phyloP scores from a whole-genome alignment of 2,888 invertebrate species.

The Malthinus flaveolus region DNA sequence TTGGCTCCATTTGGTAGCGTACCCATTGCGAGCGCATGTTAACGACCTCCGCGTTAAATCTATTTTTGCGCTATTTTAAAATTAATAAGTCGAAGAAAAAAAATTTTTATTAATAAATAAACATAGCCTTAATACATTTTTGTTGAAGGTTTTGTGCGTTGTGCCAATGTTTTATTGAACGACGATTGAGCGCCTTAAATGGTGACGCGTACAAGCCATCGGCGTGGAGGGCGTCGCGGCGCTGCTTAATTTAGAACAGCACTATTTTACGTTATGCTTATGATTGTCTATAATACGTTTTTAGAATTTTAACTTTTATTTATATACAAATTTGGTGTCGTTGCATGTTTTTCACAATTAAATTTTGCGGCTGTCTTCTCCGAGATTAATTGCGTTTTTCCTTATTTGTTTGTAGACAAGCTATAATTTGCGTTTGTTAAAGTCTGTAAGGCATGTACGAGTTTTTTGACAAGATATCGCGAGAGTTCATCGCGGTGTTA shows the following conservation, averaged over 20 bases:
- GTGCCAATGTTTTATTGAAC: conserved; percentile 10
- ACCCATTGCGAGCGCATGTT: background rate
- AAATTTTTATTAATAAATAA: conserved; percentile 13
- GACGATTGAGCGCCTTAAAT: conserved; percentile 38
- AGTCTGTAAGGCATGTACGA: background rate
- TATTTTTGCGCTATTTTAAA: conserved; percentile 4
- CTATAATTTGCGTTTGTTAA: conserved; percentile 9
- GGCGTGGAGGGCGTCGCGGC: conserved; percentile 34
- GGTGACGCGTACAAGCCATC: conserved; percentile 36
- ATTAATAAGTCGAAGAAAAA: background rate
- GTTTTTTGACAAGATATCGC: background rate
- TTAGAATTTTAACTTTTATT: conserved; percentile 13
- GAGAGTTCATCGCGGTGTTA: no score
- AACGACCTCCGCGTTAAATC: conserved; percentile 11
- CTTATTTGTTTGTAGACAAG: conserved; percentile 6
- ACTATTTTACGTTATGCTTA: conserved; percentile 12
- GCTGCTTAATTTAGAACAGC: conserved; percentile 41
- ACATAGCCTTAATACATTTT: conserved; percentile 16
- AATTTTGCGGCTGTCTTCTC: conserved; percentile 6
- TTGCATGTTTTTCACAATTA: no score
- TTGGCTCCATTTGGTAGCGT: no score
- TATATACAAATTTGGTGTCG: conserved; percentile 10
- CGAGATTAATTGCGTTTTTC: conserved; percentile 17
- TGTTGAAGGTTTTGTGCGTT: conserved; percentile 2
- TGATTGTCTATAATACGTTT: conserved; percentile 20